phyloP scores from a whole-genome alignment of 2,797 vertebrate species.

The Pseudochromis fuscus region DNA sequence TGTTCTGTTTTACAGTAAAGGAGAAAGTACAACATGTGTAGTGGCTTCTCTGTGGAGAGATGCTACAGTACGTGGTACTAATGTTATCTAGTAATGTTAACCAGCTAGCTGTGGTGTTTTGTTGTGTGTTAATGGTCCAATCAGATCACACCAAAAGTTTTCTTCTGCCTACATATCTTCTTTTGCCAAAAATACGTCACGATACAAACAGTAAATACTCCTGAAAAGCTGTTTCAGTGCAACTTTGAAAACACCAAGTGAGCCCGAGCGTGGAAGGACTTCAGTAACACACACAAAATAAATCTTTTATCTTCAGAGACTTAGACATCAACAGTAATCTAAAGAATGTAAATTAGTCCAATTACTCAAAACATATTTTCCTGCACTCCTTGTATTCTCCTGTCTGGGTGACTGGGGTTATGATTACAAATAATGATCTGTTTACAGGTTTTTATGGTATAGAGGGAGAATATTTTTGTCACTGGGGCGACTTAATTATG shows the following conservation, averaged over 20 bases:
- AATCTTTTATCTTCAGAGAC: conserved; percentile 14
- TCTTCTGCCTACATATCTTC: too few relatives aligned
- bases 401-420: background rate
- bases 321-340: background rate
- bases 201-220: too few relatives aligned
- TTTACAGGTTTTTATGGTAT: conserved; percentile 8
- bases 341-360: background rate
- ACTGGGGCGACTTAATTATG: conserved; percentile 1
- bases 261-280: background rate
- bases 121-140: too few relatives aligned
- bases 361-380: background rate
- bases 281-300: conserved; percentile 8
- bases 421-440: conserved; percentile 3
- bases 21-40: too few relatives aligned
- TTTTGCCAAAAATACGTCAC: too few relatives aligned
- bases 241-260: background rate
- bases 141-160: too few relatives aligned
- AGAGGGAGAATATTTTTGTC: background rate
- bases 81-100: too few relatives aligned
- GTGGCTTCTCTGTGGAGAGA: too few relatives aligned
- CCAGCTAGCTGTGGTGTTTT: too few relatives aligned
- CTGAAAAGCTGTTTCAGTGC: too few relatives aligned
- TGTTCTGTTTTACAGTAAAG: too few relatives aligned
- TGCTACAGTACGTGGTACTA: too few relatives aligned
- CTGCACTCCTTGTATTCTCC: background rate